Percentiles rank a stretch among this genome's conserved stretches.
phyloP scores from a whole-genome alignment of 30 jellyfish, hydroid and myxozoan genomes.

The Aurelia sp. region DNA sequence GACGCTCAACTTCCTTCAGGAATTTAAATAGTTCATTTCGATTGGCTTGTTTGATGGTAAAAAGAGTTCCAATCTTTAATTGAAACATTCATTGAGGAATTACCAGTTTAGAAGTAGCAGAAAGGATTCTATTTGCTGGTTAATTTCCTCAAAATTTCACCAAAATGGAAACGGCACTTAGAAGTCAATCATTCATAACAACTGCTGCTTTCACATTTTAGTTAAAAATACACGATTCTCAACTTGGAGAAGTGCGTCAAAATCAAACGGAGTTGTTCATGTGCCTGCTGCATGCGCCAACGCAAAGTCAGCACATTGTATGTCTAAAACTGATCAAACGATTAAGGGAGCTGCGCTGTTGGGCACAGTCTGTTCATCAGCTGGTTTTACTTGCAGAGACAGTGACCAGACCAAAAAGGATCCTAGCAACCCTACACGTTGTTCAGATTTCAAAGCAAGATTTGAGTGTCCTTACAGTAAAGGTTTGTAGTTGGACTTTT shows the following conservation, averaged over 20 bases:
- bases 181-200: too few species aligned
- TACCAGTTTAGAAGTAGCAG: too few species aligned
- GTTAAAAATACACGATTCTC: slow-evolving; percentile 72
- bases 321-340: slow-evolving; percentile 41
- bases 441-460: slow-evolving; percentile 81
- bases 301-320: slow-evolving; percentile 83
- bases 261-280: slow-evolving; percentile 60
- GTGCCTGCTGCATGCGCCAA: slow-evolving; percentile 44
- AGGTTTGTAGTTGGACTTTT: too few species aligned
- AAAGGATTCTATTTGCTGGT: too few species aligned
- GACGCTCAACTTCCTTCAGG: too few species aligned
- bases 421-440: slow-evolving; percentile 26
- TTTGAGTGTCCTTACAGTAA: slow-evolving; percentile 87
- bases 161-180: too few species aligned
- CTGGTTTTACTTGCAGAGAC: slow-evolving; percentile 80
- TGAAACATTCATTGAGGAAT: too few species aligned
- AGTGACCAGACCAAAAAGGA: slow-evolving; percentile 69
- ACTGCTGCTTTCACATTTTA: slow-evolving; percentile 4
- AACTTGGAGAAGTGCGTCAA: slow-evolving; percentile 77
- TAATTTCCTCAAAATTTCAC: too few species aligned
- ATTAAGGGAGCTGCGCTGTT: slow-evolving; percentile 62
- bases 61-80: too few species aligned
- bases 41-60: too few species aligned
- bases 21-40: too few species aligned
- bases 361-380: slow-evolving; percentile 69